Evolutionary conservation across 2,113 vertebrate genomes (phyloP), one percentile per base, ranked within the genome.

Genomic region (Scartelaos histophorus): DNA sequence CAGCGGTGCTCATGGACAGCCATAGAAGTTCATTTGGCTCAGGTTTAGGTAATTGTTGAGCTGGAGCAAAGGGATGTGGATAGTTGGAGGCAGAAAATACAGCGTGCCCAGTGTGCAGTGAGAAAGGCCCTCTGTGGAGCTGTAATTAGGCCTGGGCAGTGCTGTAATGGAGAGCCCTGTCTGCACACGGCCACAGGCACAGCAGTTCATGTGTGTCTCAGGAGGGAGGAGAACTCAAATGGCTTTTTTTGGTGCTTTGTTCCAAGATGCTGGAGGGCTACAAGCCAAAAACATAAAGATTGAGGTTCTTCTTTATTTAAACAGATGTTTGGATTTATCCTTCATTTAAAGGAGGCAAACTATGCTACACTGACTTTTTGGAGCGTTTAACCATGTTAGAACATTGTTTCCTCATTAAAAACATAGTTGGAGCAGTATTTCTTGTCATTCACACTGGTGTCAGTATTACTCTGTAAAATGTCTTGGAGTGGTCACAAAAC

Each of bases 101-200:
- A 73, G 70, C 22, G 21, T 3, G 66, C 45, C 71, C 72, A 77
- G 78, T 61, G 71, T 62, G 82, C 6, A 66, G 73, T n/a, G 66
- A 79, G 84, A 29, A 67, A 84, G 82, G 67, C 80, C 88, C 83
- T 87, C 78, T 64, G 79, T 77, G 74, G 77, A 25, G 21, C 56
- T 65, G 81, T 89, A 86, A 88, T 89, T 85, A 89, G 82, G 81
- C 70, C 76, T 51, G 79, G 86, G 80, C 85, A 80, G 84, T 81
- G 86, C 38, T 70, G 65, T 81, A 85, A 90, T 88, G 82, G 82
- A 87, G 79, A 85, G 78, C 74, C 70, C 70, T 87, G 82, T 77
- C 88, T 83, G 68, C 73, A 87, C 76, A 84, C 73, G 83, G 75
- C 86, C 66, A 16, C 61, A 43, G 71, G 85, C 70, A 72, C 79